Base-by-base conservation (phyloP, 2,888 invertebrate genomes). In the Cylloceria caligata region DNA sequence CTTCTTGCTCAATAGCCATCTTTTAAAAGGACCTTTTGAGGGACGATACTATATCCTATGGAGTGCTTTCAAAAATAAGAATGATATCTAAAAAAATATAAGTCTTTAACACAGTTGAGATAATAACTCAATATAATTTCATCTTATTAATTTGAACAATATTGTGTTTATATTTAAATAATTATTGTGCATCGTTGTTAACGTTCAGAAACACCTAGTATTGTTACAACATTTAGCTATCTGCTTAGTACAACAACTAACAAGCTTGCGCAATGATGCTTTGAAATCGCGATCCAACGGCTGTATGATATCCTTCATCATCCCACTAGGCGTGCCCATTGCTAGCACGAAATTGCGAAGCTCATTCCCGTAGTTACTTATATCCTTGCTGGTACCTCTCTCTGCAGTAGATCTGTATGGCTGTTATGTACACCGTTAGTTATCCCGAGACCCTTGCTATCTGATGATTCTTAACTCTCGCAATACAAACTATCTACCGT, bases 311-410 rank as follows among this genome's bases (percentile, higher is more conserved):
- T 5, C 49, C 57, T 21, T 57, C 42, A 21, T 45, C 42, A 16
- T 9, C 67, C 3, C 39, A 34, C 21, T 45, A 24, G 9, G 7
- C 49, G 19, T 55, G 3, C 64, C n/a, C 55, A 16, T 52, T 19
- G 57, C 47, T 42, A 27, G 60, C 60, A 39, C 71, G 67, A 67
- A 71, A 72, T 71, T 80, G 65, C 71, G 57, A 72, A 71, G 60
- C 80, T 67, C 65, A 80, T 80, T 80, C 65, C 71, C 75, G 27
- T n/a, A 27, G 57, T 47, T 80, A 67, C 80, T 72, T 76, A 67
- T 60, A 42, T 74, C 45, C 65, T 49, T 52, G 13, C 34, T 64
- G 64, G 19, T 52, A 55, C 34, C 45, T 64, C 42, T 65, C 74
- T 42, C 21, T n/a, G 9, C n/a, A 27, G 42, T 47, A 21, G n/a